Evolutionary conservation across 2,888 invertebrate genomes (phyloP).

Genomic region (Pemphredon lugubris): DNA sequence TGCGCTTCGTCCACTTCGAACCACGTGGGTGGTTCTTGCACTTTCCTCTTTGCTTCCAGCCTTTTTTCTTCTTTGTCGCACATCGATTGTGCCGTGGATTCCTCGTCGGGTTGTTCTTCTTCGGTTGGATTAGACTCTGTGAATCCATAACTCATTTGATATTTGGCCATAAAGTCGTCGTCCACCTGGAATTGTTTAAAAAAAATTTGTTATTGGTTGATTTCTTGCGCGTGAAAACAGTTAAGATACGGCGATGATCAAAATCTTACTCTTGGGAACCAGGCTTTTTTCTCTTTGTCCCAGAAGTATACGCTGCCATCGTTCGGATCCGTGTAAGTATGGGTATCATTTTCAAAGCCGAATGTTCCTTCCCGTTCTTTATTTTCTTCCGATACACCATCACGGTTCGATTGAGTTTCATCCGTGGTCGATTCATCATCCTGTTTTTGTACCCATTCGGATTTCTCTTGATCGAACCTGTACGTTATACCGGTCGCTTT

Average conservation of each 20-base stretch:
- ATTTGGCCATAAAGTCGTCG: conserved; percentile 97
- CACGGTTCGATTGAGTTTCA: conserved; percentile 51
- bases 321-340: conserved; percentile 89
- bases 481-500: conserved; percentile 78
- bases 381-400: conserved; percentile 4
- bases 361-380: conserved; percentile 81
- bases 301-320: conserved; percentile 96
- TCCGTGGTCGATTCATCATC: conserved; percentile 59
- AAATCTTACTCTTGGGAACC: conserved; percentile 92
- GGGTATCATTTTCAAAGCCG: conserved; percentile 89
- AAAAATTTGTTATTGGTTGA: background rate
- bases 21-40: conserved; percentile 87
- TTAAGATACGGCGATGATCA: background rate
- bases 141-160: conserved; percentile 97
- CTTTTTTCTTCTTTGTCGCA: conserved; percentile 76
- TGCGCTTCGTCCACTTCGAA: conserved; percentile 94
- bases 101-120: conserved; percentile 69
- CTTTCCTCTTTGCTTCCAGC: conserved; percentile 81
- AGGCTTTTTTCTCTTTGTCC: conserved; percentile 94
- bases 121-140: conserved; percentile 83
- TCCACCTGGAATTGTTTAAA: conserved; percentile 84
- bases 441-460: conserved; percentile 83
- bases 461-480: conserved; percentile 84
- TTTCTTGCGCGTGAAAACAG: background rate
- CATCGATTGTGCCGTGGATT: conserved; percentile 64